phyloP scores from a whole-genome alignment of 2,888 invertebrate genomes.

The Bellardia bayeri region DNA sequence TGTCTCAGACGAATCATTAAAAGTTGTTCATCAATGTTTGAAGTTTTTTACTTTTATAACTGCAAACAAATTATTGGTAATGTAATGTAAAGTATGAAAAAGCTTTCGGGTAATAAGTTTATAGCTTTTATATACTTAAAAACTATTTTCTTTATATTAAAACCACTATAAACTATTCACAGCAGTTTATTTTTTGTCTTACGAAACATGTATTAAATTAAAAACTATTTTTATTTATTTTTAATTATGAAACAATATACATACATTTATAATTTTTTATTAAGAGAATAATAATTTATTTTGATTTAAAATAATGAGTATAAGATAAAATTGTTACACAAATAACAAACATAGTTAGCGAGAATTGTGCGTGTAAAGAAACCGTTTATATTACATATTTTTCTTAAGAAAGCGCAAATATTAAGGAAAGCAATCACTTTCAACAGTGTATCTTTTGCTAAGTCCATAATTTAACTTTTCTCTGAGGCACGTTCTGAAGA shows the following conservation, averaged over 20 bases:
- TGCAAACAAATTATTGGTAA: neutral
- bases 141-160: slow-evolving; percentile 75
- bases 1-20: slow-evolving; percentile 63
- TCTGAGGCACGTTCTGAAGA: no score
- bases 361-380: slow-evolving; percentile 56
- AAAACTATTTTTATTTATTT: slow-evolving; percentile 24
- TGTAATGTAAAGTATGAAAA: neutral
- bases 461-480: no score
- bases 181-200: slow-evolving; percentile 79
- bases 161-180: slow-evolving; percentile 83
- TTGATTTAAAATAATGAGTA: slow-evolving; percentile 3
- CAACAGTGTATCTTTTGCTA: no score
- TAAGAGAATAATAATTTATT: slow-evolving; percentile 32
- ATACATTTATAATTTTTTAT: neutral
- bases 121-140: slow-evolving; percentile 68
- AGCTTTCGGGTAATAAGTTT: slow-evolving; percentile 31
- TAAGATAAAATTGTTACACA: neutral
- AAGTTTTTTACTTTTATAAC: slow-evolving; percentile 21
- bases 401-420: neutral
- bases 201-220: slow-evolving; percentile 69
- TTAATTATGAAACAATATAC: slow-evolving; percentile 36
- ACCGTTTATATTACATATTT: slow-evolving; percentile 1
- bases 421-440: neutral
- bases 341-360: neutral
- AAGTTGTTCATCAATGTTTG: slow-evolving; percentile 54